phyloP scores from a whole-genome alignment of 1,140 invertebrate species.

The Saxidomus purpurata region DNA sequence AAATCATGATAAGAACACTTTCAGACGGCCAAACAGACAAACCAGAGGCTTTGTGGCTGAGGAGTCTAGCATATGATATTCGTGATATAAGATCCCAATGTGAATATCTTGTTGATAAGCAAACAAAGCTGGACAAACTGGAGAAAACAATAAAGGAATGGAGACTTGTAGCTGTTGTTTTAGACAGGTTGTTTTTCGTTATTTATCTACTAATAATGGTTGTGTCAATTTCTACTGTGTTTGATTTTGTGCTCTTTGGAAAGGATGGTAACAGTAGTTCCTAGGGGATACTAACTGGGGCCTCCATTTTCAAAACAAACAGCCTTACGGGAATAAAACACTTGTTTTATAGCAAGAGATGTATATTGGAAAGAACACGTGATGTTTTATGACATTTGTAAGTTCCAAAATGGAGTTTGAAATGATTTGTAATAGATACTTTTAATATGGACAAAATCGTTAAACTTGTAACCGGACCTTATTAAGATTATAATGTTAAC shows the following conservation, averaged over 20 bases:
- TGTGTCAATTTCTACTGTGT: conserved; percentile 83
- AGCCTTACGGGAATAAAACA: no score
- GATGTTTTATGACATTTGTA: no score
- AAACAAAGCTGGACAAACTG: conserved; percentile 77
- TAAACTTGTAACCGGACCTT: no score
- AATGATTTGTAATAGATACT: no score
- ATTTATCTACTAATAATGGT: conserved; percentile 83
- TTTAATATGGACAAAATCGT: no score
- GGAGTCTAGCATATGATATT: conserved; percentile 80
- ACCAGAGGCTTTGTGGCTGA: conserved; percentile 46
- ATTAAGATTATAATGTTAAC: no score
- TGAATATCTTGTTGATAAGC: conserved; percentile 74
- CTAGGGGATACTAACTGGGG: background rate
- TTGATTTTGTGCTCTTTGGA: conserved; percentile 74
- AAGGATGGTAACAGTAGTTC: conserved; percentile 49
- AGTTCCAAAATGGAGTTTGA: no score
- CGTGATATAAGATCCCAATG: conserved; percentile 81
- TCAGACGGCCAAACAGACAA: conserved; percentile 64
- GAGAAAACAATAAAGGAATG: conserved; percentile 83
- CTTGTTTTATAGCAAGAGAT: no score
- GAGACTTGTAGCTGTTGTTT: conserved; percentile 84
- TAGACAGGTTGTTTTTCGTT: conserved; percentile 86
- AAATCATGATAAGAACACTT: conserved; percentile 68
- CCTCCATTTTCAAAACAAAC: background rate
- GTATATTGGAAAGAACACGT: no score